A percentile compares a stretch with the other conserved stretches of the same genome.
phyloP scores from a whole-genome alignment of 2,113 vertebrate genomes.

The Myotis yumanensis region DNA sequence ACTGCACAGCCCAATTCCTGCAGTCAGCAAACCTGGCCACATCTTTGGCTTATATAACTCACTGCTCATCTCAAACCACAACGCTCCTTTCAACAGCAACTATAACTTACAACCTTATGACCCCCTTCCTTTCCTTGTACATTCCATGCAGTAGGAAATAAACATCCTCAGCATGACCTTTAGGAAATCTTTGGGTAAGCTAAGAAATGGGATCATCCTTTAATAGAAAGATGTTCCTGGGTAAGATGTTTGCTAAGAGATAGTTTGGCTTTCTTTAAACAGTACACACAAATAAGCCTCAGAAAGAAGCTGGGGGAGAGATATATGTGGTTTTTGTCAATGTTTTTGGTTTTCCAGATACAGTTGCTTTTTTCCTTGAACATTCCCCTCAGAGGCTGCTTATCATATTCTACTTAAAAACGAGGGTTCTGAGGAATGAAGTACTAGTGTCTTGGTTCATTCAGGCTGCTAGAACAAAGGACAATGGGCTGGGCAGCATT shows the following conservation, averaged over 20 bases:
- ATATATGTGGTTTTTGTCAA: neutral
- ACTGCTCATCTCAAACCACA: neutral
- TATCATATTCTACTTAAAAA: neutral
- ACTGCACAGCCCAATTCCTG: neutral
- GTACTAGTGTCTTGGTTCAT: neutral
- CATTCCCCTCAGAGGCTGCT: neutral
- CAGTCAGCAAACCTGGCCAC: neutral
- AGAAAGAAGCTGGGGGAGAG: neutral
- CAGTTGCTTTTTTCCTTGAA: neutral
- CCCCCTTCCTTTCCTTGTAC: neutral
- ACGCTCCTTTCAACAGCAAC: neutral
- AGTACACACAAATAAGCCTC: neutral
- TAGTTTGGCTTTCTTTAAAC: neutral
- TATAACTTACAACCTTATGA: neutral
- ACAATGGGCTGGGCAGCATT: neutral
- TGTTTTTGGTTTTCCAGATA: neutral
- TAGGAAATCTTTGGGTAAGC: neutral
- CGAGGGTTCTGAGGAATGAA: neutral
- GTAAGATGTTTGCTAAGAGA: neutral
- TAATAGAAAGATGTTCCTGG: conserved; percentile 1
- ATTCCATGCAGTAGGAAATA: neutral
- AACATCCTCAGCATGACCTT: neutral
- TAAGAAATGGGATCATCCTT: neutral
- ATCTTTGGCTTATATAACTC: neutral
- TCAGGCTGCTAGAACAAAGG: neutral